Base-by-base conservation (phyloP, 2,888 invertebrate species). In the Rhamphomyia laevipes region DNA sequence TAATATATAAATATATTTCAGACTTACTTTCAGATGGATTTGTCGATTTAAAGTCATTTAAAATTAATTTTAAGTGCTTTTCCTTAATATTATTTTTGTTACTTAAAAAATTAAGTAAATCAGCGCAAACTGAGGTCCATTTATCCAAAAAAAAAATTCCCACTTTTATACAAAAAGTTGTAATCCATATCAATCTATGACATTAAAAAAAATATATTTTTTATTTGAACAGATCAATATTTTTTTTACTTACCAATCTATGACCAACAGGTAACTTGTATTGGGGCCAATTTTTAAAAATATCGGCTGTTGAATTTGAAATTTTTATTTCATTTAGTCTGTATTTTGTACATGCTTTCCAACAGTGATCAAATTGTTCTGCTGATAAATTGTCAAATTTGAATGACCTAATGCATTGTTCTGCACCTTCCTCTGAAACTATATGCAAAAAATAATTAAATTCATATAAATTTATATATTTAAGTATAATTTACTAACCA, bases 331-430 rank as follows among this genome's bases (percentile, higher is more conserved):
- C 12, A 17, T 42, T 40, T 13, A 47, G 31, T 16, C 47, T 33
- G 16, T 49, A 46, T 21, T 43, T 33, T 12, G 45, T 17, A 11
- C 51, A 50, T n/a, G 50, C 43, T 31, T 47, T 37, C 51, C 54
- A 52, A 15, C 42, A 13, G 43, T 43, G 44, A 10, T 51, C 35
- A 30, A 53, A 53, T n/a, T 53, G 48, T n/a, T 50, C 50, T n/a
- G 33, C 44, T 15, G 43, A 44, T 23, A 49, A 46, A 31, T 52
- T 49, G 38, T 49, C 48, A 45, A 33, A 49, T 42, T 51, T 54
- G 5, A 53, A 18, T 6, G 48, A 45, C 16, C 44, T 43, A n/a
- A 47, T 38, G 31, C 35, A 43, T 41, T 30, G 30, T 41, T 50
- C 35, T 46, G 48, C 52, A 43, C 43, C 44, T 13, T 42, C 40